Percentiles rank a stretch among this genome's conserved stretches.
Conservation (phyloP, 2,113 vertebrate genomes). For the Mobula birostris region DNA sequence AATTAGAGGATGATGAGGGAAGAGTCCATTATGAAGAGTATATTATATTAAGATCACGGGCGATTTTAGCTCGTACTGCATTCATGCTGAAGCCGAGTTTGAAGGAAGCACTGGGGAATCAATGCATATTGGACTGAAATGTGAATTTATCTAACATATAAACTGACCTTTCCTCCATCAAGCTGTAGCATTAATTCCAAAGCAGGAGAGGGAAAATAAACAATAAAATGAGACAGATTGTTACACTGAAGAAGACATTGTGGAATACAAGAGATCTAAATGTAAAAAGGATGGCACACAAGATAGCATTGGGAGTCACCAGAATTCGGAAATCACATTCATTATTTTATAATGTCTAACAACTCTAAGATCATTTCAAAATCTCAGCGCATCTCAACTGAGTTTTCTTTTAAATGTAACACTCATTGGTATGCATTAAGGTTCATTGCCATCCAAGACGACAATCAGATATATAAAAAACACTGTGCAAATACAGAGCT, state of each 20-base stretch:
- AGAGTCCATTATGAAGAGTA: neutral
- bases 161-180: neutral
- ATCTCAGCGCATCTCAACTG: neutral
- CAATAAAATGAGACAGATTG: neutral
- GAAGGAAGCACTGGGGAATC: neutral
- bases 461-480: neutral
- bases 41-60: neutral
- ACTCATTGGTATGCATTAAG: neutral
- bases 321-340: neutral
- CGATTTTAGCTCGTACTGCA: neutral
- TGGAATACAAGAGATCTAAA: neutral
- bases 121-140: neutral
- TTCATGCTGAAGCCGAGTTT: neutral
- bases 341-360: constrained; percentile 22
- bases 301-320: neutral
- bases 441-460: neutral
- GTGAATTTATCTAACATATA: neutral
- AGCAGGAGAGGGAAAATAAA: neutral
- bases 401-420: neutral
- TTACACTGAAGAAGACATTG: neutral
- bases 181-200: neutral
- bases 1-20: neutral
- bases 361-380: neutral
- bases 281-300: neutral
- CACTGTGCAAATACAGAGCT: neutral